Evolutionary conservation across 2,888 invertebrate genomes (phyloP).

Genomic region (Antheraea yamamai): DNA sequence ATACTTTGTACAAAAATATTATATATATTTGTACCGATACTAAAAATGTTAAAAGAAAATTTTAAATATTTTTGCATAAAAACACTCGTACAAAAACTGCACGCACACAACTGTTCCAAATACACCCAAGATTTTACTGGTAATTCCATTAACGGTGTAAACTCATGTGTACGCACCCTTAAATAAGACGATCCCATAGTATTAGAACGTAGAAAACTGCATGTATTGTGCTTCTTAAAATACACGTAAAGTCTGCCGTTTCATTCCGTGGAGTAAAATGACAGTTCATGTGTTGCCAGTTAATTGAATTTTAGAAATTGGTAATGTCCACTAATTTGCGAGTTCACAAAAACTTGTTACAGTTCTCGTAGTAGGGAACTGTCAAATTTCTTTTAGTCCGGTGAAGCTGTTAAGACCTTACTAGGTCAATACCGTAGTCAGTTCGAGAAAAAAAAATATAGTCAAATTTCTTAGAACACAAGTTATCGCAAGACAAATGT

Average conservation of each 20-base stretch:
- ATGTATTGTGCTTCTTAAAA: neutral
- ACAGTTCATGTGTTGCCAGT: no score
- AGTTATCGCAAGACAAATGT: no score
- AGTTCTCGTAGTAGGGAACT: no score
- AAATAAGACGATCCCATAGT: neutral
- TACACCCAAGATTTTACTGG: neutral
- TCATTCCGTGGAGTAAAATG: no score
- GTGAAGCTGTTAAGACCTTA: no score
- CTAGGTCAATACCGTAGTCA: no score
- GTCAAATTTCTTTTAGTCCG: no score
- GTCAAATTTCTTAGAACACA: no score
- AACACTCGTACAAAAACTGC: neutral
- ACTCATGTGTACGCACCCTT: neutral
- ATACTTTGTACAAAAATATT: neutral
- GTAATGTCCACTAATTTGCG: no score
- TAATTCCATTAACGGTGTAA: neutral
- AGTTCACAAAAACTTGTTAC: no score
- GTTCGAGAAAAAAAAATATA: no score
- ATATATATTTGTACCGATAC: neutral
- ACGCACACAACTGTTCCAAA: neutral
- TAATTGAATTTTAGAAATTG: no score
- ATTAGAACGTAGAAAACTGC: neutral
- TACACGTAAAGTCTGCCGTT: neutral
- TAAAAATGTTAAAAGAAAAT: neutral
- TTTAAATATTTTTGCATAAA: neutral